These are phyloP conservation scores for Muscicapa adusta DNA, from an alignment of 2,113 vertebrate species.

Conservation along the genomic window DNA sequence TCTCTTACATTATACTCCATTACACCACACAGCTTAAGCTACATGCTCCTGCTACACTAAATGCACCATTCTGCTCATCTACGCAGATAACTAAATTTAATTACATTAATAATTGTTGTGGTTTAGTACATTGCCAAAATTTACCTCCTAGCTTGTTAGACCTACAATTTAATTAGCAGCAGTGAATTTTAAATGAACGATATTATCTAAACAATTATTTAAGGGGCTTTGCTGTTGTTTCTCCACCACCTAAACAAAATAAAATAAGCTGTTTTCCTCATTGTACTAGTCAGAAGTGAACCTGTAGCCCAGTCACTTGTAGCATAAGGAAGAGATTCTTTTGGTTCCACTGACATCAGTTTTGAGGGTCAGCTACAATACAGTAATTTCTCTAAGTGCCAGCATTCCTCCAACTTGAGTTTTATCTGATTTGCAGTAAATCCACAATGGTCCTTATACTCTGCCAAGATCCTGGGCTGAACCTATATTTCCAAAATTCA, in stretches of 20 bases:
- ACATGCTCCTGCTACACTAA: neutral
- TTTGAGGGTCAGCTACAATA: neutral
- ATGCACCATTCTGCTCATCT: slow-evolving; percentile 16
- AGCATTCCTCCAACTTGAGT: neutral
- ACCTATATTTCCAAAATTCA: neutral
- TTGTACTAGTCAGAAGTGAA: neutral
- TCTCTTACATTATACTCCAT: neutral
- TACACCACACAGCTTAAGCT: neutral
- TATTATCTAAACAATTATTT: neutral
- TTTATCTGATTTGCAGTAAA: neutral
- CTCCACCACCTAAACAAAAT: neutral
- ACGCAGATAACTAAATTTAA: slow-evolving; percentile 44
- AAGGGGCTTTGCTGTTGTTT: neutral
- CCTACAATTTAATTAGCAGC: slow-evolving; percentile 24
- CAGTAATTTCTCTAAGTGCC: neutral
- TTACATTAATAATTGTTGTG: slow-evolving; percentile 37
- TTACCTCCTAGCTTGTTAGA: slow-evolving; percentile 24
- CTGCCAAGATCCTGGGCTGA: neutral
- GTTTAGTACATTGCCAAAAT: slow-evolving; percentile 21
- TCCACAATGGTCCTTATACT: neutral
- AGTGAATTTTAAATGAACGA: neutral
- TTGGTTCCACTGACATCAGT: neutral
- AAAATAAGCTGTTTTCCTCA: neutral
- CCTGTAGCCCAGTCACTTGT: neutral
- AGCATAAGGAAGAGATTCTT: neutral